phyloP scores from a whole-genome alignment of 2,888 invertebrate species.

The Unio pictorum region DNA sequence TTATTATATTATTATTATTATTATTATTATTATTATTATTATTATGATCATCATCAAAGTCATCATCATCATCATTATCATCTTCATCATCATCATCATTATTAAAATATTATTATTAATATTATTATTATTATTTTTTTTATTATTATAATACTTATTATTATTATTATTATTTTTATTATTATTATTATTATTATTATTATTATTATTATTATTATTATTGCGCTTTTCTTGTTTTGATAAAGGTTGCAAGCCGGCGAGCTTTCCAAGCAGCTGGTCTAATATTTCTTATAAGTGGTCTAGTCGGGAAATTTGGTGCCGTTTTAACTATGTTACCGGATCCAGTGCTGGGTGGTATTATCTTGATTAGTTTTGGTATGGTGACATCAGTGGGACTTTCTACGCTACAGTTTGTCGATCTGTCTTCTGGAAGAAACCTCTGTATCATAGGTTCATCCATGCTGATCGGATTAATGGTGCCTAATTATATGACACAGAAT shows the following conservation, averaged over 20 bases:
- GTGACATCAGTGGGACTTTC: conserved; percentile 64
- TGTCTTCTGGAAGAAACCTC: conserved; percentile 87
- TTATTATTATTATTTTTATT: background rate
- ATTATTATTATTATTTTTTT: too few species aligned
- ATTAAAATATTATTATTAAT: too few species aligned
- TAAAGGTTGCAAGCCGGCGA: conserved; percentile 71
- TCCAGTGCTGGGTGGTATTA: conserved; percentile 72
- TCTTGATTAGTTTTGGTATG: conserved; percentile 69
- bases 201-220: background rate
- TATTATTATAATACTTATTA: too few species aligned
- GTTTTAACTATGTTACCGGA: conserved; percentile 73
- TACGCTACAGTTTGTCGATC: conserved; percentile 76
- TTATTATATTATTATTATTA: too few species aligned
- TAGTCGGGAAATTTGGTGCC: conserved; percentile 73
- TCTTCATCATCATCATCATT: too few species aligned
- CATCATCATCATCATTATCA: too few species aligned
- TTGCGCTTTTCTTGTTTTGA: background rate
- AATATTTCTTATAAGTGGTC: conserved; percentile 70
- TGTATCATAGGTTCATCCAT: conserved; percentile 88
- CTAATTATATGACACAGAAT: conserved; percentile 49
- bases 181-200: background rate
- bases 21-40: too few species aligned
- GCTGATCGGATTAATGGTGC: conserved; percentile 82
- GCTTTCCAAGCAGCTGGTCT: conserved; percentile 71
- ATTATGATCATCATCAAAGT: too few species aligned